These are phyloP conservation scores for Coptotermes formosanus DNA, from an alignment of 1,140 invertebrate genomes.

Conservation along the genomic window DNA sequence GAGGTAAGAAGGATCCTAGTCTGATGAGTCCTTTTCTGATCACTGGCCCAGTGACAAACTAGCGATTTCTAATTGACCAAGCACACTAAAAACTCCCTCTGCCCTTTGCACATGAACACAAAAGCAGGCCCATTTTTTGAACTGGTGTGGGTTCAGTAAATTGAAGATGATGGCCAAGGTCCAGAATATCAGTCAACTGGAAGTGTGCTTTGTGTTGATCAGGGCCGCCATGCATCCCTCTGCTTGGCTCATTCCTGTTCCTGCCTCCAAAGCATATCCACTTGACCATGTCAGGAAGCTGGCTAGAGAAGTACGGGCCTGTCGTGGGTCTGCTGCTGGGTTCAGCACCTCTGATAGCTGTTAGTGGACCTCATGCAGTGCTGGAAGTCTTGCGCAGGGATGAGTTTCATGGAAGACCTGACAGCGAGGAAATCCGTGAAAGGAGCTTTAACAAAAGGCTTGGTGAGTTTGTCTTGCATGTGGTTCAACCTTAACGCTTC, in stretches of 20 bases:
- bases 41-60: too few species aligned
- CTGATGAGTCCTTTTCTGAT: too few species aligned
- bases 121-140: too few species aligned
- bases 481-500: too few species aligned
- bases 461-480: constrained; percentile 49
- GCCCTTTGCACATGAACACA: too few species aligned
- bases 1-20: too few species aligned
- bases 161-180: too few species aligned
- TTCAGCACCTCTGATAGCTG: constrained; percentile 42
- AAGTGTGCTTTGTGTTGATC: neutral
- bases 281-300: constrained; percentile 39
- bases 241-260: constrained; percentile 46
- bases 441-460: constrained; percentile 62
- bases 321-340: constrained; percentile 45
- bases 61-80: too few species aligned
- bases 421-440: constrained; percentile 55
- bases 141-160: too few species aligned
- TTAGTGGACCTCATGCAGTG: constrained; percentile 45
- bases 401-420: constrained; percentile 48
- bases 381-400: constrained; percentile 43
- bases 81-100: too few species aligned
- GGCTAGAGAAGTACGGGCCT: constrained; percentile 46
- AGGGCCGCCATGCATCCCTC: constrained; percentile 46
- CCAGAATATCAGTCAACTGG: too few species aligned
- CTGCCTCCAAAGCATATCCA: constrained; percentile 43